Percentiles rank a stretch among this genome's conserved stretches.
Conservation (phyloP, 2,113 vertebrate genomes). For the Etheostoma spectabile region DNA sequence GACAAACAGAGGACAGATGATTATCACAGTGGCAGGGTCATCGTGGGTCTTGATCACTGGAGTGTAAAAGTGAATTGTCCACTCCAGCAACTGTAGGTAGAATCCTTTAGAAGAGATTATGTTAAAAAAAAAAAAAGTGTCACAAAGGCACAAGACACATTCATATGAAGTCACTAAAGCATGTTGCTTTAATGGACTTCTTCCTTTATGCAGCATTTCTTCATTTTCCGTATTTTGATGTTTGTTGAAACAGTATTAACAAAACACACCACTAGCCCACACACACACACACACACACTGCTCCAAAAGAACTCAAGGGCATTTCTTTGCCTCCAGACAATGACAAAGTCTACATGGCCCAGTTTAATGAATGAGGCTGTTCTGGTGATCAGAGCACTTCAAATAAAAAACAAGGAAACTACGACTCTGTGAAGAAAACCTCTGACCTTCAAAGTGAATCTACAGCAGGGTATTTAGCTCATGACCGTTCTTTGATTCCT, state of each 20-base stretch:
- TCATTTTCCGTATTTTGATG: background rate
- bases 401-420: constrained; percentile 17
- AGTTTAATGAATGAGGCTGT: constrained; percentile 30
- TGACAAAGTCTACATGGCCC: background rate
- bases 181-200: background rate
- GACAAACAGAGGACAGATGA: constrained; percentile 46
- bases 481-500: background rate
- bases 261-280: background rate
- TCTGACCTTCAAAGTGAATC: background rate
- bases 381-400: background rate
- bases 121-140: background rate
- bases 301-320: background rate
- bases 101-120: background rate
- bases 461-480: background rate
- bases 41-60: background rate
- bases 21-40: constrained; percentile 7
- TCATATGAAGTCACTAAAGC: background rate
- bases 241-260: background rate
- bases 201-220: background rate
- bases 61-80: background rate
- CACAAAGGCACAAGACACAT: background rate
- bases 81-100: background rate
- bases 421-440: background rate
- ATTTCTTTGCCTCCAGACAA: constrained; percentile 2
- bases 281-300: background rate